Conservation (phyloP, 2,888 invertebrate genomes). For the Dione juno region DNA sequence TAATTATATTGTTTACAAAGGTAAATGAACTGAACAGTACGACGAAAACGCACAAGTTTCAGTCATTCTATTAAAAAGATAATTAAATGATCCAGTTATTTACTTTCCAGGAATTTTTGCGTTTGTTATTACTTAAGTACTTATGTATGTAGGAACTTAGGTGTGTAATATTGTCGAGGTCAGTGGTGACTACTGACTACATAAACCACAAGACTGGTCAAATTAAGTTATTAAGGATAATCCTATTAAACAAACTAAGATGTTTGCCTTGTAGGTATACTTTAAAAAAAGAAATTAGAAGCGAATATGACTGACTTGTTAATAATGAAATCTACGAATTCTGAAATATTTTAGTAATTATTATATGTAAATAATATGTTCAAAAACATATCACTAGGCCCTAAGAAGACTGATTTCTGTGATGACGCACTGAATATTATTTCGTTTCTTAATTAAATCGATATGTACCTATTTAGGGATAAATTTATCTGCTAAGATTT, state of each 20-base stretch:
- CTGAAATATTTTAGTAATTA: background rate
- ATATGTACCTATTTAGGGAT: too few relatives aligned
- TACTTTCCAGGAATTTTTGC: slow-evolving; percentile 8
- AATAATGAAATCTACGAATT: background rate
- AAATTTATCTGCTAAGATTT: background rate
- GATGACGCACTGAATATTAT: too few relatives aligned
- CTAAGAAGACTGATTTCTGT: too few relatives aligned
- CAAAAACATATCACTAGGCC: background rate
- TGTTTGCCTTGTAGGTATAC: background rate
- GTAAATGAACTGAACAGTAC: background rate
- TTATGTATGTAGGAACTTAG: slow-evolving; percentile 7
- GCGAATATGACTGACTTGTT: background rate
- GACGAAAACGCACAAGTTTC: background rate
- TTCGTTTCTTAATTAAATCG: too few relatives aligned
- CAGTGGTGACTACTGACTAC: background rate
- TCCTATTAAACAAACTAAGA: background rate
- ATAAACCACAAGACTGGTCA: slow-evolving; percentile 1
- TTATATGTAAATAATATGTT: background rate
- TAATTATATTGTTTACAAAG: background rate
- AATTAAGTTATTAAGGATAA: background rate
- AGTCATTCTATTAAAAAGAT: background rate
- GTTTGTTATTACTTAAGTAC: background rate
- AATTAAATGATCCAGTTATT: slow-evolving; percentile 10
- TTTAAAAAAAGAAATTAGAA: background rate
- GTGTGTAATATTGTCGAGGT: background rate